Evolutionary conservation across 2,113 vertebrate species (phyloP), one percentile per base, ranked within the genome.

Genomic region (Triplophysa rosa): DNA sequence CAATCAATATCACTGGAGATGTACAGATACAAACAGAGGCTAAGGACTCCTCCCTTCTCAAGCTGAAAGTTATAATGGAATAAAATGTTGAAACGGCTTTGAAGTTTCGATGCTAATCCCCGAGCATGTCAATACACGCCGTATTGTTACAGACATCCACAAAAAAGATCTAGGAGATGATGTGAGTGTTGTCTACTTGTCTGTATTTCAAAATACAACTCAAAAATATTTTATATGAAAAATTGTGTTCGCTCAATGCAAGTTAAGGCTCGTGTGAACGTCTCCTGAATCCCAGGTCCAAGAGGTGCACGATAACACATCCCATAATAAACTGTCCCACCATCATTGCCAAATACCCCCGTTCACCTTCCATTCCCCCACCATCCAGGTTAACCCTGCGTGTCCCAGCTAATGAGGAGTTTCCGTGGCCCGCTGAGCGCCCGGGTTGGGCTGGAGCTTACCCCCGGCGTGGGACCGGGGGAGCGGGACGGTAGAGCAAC

Each of bases 371-470:
- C 23, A 59, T 42, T 52, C 61, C 47, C 47, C n/a, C 86, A n/a
- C 54, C 16, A n/a, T 86, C 80, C 85, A 76, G 84, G 87, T 93
- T 93, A 93, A 93, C 94, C 92, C 84, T 83, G 90, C 87, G 78
- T 78, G 84, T 88, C 81, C 90, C 85, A 84, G 78, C 85, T 87
- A 91, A 88, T 86, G 79, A 85, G 71, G 84, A 86, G 68, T 68
- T 8, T 80, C 4, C 6, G 37, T 85, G 33, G 63, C 77, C 66
- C 63, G 54, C 69, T 42, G 70, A 67, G 81, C 81, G 40, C 65
- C 65, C 17, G 63, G 76, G 67, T 70, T 67, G 79, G 45, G 59
- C 76, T 85, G 59, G n/a, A 75, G 84, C 59, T 83, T 83, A 84
- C 68, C 80, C 67, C 80, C 16, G 86, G 89, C 85, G 67, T 47